Conservation (phyloP, 2,113 vertebrate genomes). For the Paedocypris sp. region DNA sequence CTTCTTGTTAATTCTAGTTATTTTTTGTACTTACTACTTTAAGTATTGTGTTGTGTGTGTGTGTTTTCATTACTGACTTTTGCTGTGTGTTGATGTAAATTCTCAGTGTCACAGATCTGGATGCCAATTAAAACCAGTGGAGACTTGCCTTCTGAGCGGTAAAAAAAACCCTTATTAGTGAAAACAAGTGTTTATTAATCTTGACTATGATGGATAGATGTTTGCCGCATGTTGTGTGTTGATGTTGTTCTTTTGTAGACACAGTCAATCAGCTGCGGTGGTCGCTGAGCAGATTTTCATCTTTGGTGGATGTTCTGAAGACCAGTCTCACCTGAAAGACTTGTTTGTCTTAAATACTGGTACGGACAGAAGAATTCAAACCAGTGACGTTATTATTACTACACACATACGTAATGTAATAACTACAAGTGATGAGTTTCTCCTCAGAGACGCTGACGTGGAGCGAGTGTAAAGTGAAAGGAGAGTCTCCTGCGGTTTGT, state of each 20-base stretch:
- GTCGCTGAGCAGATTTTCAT: conserved; percentile 56
- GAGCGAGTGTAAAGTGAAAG: conserved; percentile 58
- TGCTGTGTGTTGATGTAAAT: background rate
- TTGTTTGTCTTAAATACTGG: conserved; percentile 54
- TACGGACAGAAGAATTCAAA: no score
- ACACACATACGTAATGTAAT: no score
- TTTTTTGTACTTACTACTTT: no score
- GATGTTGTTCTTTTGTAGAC: conserved; percentile 41
- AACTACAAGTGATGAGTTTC: no score
- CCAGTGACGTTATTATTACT: no score
- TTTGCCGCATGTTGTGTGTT: conserved; percentile 28
- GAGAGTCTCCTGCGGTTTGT: conserved; percentile 51
- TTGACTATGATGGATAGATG: no score
- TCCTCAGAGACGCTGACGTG: conserved; percentile 48
- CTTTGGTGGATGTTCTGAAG: conserved; percentile 49
- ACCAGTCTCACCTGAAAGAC: conserved; percentile 48
- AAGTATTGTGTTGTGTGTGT: background rate
- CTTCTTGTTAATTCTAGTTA: no score
- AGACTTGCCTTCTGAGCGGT: conserved; percentile 51
- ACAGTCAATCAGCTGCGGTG: conserved; percentile 46
- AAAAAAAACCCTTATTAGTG: conserved; percentile 6
- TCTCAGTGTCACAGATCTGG: conserved; percentile 60
- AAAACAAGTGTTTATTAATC: no score
- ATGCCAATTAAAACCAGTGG: conserved; percentile 56
- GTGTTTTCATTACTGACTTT: background rate